These are phyloP conservation scores for Eristalis arbustorum DNA, from an alignment of 2,888 invertebrate genomes.

Conservation along the genomic window DNA sequence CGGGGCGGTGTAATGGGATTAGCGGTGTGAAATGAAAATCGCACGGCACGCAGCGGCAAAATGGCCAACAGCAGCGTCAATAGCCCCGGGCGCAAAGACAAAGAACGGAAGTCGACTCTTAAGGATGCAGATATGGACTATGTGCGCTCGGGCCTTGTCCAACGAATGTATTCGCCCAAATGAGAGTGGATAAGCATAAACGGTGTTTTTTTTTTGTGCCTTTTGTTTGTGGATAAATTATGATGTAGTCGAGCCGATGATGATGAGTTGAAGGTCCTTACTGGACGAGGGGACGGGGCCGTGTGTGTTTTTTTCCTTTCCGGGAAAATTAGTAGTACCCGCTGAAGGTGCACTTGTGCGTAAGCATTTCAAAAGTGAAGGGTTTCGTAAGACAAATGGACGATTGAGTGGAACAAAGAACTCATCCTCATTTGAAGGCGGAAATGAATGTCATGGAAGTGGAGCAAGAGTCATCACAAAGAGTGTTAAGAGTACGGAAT, in stretches of 20 bases:
- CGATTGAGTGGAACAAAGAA: neutral
- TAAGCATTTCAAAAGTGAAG: slow-evolving; percentile 18
- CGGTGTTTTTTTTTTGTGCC: slow-evolving; percentile 2
- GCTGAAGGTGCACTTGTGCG: slow-evolving; percentile 19
- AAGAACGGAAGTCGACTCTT: slow-evolving; percentile 70
- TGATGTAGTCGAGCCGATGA: neutral
- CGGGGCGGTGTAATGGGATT: slow-evolving; percentile 35
- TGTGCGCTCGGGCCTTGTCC: neutral
- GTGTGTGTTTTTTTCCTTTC: neutral
- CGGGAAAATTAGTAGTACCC: slow-evolving; percentile 20
- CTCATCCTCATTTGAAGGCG: neutral
- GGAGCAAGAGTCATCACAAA: neutral
- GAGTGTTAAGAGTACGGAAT: neutral
- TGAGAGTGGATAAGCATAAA: slow-evolving; percentile 55
- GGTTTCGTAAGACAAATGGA: neutral
- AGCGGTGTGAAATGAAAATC: slow-evolving; percentile 66
- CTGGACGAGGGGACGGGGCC: neutral
- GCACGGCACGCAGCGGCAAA: slow-evolving; percentile 58
- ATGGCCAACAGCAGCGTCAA: slow-evolving; percentile 65
- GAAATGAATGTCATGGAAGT: neutral
- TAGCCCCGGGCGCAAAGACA: slow-evolving; percentile 54
- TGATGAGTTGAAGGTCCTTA: slow-evolving; percentile 57
- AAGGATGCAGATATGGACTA: slow-evolving; percentile 58
- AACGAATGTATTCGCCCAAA: slow-evolving; percentile 26
- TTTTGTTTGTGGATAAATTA: neutral